phyloP scores from a whole-genome alignment of 2,888 invertebrate species.

The Amaurobius ferox region DNA sequence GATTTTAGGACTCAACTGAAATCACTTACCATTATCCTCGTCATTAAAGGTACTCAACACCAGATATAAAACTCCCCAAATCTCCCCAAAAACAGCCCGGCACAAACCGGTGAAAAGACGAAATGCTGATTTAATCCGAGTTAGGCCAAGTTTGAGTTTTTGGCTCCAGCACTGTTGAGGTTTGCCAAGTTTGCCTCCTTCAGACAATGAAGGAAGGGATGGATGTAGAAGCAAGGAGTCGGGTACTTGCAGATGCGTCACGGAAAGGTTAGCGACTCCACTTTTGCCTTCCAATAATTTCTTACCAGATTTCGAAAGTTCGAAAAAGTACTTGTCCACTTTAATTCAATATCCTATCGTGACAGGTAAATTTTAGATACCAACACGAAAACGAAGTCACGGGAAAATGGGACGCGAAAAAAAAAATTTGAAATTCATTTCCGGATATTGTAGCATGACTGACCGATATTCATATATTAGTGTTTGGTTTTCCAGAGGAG shows the following conservation, averaged over 20 bases:
- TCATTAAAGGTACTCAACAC: neutral
- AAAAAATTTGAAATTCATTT: too few species aligned
- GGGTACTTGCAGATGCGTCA: slow-evolving; percentile 45
- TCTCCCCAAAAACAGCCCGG: neutral
- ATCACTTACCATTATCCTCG: slow-evolving; percentile 42
- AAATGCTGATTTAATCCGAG: slow-evolving; percentile 47
- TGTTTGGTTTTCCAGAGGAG: too few species aligned
- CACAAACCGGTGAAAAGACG: slow-evolving; percentile 23
- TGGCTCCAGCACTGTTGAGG: slow-evolving; percentile 41
- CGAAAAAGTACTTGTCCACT: neutral
- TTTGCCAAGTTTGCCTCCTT: slow-evolving; percentile 67
- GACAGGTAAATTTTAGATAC: neutral
- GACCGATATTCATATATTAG: too few species aligned
- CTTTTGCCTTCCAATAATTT: neutral
- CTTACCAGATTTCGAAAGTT: neutral
- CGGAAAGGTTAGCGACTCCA: slow-evolving; percentile 58
- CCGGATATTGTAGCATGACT: too few species aligned
- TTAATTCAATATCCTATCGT: neutral
- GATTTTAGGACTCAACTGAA: too few species aligned
- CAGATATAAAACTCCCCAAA: neutral
- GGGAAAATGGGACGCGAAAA: too few species aligned
- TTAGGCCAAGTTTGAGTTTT: slow-evolving; percentile 39
- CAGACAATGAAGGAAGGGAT: slow-evolving; percentile 55
- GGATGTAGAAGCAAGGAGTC: slow-evolving; percentile 54
- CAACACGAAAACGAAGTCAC: neutral